Percentiles rank a stretch among this genome's conserved stretches.
Evolutionary conservation across 2,113 vertebrate genomes (phyloP).

Genomic region (Eira barbara): DNA sequence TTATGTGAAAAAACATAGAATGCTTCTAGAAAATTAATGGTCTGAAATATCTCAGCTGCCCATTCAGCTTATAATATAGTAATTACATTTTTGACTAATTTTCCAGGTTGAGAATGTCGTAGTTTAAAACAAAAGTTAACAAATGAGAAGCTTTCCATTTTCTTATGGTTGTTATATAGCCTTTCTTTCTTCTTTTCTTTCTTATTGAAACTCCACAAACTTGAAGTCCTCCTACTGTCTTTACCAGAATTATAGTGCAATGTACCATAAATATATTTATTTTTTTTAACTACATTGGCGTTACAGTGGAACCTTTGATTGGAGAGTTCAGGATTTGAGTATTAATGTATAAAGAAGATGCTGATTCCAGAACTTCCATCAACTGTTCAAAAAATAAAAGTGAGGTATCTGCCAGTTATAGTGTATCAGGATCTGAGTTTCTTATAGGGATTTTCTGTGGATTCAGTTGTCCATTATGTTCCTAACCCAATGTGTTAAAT

Average conservation of each 20-base stretch:
- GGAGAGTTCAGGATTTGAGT: constrained; percentile 63
- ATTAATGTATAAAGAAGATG: constrained; percentile 50
- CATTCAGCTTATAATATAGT: constrained; percentile 80
- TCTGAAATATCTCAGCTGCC: constrained; percentile 71
- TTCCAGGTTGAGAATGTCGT: constrained; percentile 51
- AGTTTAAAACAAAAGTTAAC: constrained; percentile 41
- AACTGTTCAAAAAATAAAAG: constrained; percentile 60
- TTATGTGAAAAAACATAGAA: not conserved
- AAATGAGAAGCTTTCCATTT: constrained; percentile 40
- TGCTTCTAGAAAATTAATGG: constrained; percentile 48
- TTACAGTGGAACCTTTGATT: constrained; percentile 53
- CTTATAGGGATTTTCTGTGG: constrained; percentile 20
- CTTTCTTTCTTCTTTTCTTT: constrained; percentile 30
- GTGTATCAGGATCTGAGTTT: constrained; percentile 45
- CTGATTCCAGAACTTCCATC: constrained; percentile 51
- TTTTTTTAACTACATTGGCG: constrained; percentile 43
- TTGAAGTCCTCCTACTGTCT: not conserved
- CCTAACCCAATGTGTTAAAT: not conserved
- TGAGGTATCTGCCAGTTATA: constrained; percentile 46
- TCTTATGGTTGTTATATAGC: constrained; percentile 41
- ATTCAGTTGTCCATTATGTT: constrained; percentile 39
- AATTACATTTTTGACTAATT: constrained; percentile 68
- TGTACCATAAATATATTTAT: constrained; percentile 57
- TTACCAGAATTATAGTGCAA: constrained; percentile 49
- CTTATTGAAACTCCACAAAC: constrained; percentile 18